These are phyloP conservation scores for Archips crataeganus DNA, from an alignment of 2,888 invertebrate genomes.

Conservation along the genomic window DNA sequence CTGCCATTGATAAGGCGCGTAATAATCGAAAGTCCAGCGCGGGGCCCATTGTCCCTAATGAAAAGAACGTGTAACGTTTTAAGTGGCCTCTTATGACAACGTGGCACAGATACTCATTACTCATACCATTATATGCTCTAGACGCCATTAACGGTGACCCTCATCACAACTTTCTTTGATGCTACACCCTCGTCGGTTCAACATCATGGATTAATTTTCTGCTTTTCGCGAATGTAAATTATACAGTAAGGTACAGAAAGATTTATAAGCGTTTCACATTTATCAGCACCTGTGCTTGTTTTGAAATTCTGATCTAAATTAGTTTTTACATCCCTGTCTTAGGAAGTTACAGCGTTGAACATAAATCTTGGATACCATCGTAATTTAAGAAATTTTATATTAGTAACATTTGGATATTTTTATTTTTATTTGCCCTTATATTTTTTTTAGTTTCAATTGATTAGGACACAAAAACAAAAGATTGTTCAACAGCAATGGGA, in stretches of 20 bases:
- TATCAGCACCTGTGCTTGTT: constrained; percentile 50
- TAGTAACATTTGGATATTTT: background rate
- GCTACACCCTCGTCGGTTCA: constrained; percentile 54
- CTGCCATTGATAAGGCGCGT: constrained; percentile 3
- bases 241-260: constrained; percentile 52
- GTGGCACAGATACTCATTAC: constrained; percentile 51
- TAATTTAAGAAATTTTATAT: background rate
- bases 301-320: constrained; percentile 58
- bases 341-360: constrained; percentile 28
- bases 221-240: constrained; percentile 59
- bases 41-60: constrained; percentile 17
- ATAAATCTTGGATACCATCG: constrained; percentile 31
- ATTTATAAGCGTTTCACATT: constrained; percentile 56
- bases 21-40: constrained; percentile 11
- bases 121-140: constrained; percentile 55
- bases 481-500: too few species aligned
- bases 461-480: background rate
- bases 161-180: constrained; percentile 69
- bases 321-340: constrained; percentile 50
- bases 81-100: constrained; percentile 49
- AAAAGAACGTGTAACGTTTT: constrained; percentile 44
- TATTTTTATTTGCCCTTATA: background rate
- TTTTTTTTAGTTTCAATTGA: background rate
- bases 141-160: constrained; percentile 66
- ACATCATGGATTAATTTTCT: constrained; percentile 60